Evolutionary conservation across 2,888 invertebrate genomes (phyloP).

Genomic region (Scrobipalpa costella): DNA sequence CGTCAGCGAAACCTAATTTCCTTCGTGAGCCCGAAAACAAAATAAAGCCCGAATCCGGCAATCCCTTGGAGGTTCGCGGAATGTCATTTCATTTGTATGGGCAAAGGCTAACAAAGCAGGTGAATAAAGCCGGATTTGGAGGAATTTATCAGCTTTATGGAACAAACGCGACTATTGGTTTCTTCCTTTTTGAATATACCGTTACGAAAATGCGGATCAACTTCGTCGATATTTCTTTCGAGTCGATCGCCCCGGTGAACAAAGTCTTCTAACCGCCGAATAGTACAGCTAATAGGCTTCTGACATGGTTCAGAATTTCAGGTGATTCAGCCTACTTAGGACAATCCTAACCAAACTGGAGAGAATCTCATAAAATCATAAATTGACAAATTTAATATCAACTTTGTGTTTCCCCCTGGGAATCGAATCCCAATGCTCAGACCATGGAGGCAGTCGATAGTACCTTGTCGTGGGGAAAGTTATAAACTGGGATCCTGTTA

Average conservation of each 20-base stretch:
- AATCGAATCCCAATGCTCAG: too few species aligned
- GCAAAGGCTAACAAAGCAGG: conserved; percentile 27
- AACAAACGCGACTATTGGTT: conserved; percentile 12
- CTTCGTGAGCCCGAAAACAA: background rate
- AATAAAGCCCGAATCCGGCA: conserved; percentile 3
- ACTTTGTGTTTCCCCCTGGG: too few species aligned
- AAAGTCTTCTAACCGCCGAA: too few species aligned
- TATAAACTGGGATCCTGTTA: conserved; percentile 16
- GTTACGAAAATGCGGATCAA: background rate
- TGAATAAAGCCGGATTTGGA: conserved; percentile 21
- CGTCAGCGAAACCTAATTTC: background rate
- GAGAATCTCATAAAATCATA: too few species aligned
- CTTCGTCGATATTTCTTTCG: too few species aligned
- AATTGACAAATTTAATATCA: too few species aligned
- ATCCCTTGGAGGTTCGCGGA: conserved; percentile 17
- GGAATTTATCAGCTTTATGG: conserved; percentile 20
- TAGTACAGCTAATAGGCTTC: too few species aligned
- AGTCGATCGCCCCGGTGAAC: too few species aligned
- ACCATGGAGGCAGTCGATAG: too few species aligned
- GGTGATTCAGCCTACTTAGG: too few species aligned
- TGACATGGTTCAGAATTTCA: too few species aligned
- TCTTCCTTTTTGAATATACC: conserved; percentile 11
- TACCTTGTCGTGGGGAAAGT: conserved; percentile 6
- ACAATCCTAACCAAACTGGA: too few species aligned
- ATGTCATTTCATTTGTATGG: conserved; percentile 23